Conservation (phyloP, 2,888 invertebrate species). For the Lypha dubia region DNA sequence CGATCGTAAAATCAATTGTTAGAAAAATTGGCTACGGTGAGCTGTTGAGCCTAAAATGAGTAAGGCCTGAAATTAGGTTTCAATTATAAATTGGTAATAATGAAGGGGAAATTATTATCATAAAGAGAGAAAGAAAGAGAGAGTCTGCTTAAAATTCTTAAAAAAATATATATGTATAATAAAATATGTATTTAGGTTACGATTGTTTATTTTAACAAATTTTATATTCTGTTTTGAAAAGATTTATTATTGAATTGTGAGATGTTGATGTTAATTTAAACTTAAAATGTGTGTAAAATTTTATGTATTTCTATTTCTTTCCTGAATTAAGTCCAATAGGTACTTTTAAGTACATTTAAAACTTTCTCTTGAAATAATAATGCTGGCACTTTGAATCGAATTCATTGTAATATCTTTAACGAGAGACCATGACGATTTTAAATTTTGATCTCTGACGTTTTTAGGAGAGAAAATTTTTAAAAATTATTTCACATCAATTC, state of each 20-base stretch:
- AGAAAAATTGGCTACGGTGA: background rate
- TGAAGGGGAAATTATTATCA: no score
- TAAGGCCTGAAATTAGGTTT: background rate
- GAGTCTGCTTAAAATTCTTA: background rate
- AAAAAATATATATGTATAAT: background rate
- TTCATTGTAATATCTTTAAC: no score
- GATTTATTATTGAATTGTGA: background rate
- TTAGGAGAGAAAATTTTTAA: no score
- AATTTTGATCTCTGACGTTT: no score
- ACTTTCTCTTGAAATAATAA: no score
- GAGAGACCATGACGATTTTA: no score
- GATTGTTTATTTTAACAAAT: background rate
- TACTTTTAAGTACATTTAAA: no score
- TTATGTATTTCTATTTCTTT: background rate
- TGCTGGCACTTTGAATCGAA: no score
- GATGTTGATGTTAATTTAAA: background rate
- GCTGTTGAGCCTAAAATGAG: background rate
- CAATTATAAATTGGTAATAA: background rate
- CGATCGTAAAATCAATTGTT: conserved; percentile 37
- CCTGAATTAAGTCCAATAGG: no score
- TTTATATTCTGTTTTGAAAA: background rate
- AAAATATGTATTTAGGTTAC: background rate
- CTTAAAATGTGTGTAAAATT: background rate
- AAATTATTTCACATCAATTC: no score
- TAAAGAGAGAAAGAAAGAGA: no score